Evolutionary conservation across 2,797 vertebrate species (phyloP), one percentile per base, ranked within the genome.

Genomic region (Octomys mimax): DNA sequence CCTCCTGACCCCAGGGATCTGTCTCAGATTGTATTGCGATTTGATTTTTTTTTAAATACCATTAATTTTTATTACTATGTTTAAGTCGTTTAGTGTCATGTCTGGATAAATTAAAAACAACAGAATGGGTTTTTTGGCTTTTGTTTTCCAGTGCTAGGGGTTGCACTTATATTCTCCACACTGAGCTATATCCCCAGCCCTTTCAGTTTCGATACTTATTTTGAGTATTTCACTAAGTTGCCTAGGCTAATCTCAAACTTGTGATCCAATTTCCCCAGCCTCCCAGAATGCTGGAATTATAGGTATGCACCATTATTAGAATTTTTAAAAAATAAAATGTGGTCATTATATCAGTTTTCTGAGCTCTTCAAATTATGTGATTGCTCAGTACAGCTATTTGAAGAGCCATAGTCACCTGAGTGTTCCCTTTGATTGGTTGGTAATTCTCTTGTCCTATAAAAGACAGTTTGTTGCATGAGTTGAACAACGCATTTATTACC

Each of bases 1-100:
- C 22, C 31, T 2, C 21, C 39, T 12, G 2, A 1, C 4, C 5
- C 0, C n/a, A 22, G 1, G 59, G 57, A 11, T 22, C 0, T 11
- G 6, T 31, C 5, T 62, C 26, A 14, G 21, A 3, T 8, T 14
- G 13, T 26, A 19, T 62, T 33, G 46, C 57, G 24, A 4, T 10
- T 62, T 64, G 0, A 21, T 24, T 49, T 24, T 49, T 31, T 28
- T 13, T 19, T 24, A 28, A 82, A 79, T 26, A 4, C n/a, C 26
- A 18, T 1, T 16, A 0, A 18, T 86, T 61, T 24, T 92, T 7
- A n/a, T 24, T 61, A 24, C 59, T 62, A 9, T 46, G 14, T 33
- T 33, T 7, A 18, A 59, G 16, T 86, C 70, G 8, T 16, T 31
- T 2, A 13, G 33, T 79, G 49, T 54, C 26, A 21, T 5, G 3